Percentiles rank a stretch among this genome's conserved stretches.
Evolutionary conservation across 1,140 invertebrate species (phyloP).

Genomic region (Drosophila takahashii): DNA sequence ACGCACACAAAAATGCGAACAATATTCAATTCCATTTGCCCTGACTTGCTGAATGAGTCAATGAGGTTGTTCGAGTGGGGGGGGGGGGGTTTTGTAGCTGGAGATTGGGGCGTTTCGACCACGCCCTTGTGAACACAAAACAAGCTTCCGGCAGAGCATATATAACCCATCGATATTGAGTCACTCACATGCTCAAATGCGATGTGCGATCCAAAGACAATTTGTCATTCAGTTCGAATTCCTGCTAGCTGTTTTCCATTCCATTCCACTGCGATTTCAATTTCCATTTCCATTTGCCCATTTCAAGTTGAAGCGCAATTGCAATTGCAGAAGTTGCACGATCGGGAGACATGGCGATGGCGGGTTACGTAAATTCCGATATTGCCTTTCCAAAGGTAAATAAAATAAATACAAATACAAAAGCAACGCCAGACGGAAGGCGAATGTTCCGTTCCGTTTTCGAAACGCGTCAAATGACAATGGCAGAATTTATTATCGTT

Average conservation of each 20-base stretch:
- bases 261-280: constrained; percentile 8
- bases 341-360: constrained; percentile 41
- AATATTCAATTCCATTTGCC: constrained; percentile 56
- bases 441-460: constrained; percentile 23
- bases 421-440: constrained; percentile 35
- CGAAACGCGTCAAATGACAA: constrained; percentile 72
- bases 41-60: constrained; percentile 49
- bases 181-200: constrained; percentile 23
- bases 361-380: constrained; percentile 36
- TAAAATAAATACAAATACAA: background rate
- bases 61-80: constrained; percentile 1
- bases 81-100: background rate
- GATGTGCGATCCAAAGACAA: constrained; percentile 22
- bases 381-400: constrained; percentile 30
- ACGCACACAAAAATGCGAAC: constrained; percentile 35
- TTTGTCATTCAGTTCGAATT: constrained; percentile 51
- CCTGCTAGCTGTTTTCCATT: constrained; percentile 9
- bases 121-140: constrained; percentile 38
- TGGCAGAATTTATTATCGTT: constrained; percentile 66
- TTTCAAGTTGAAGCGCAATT: constrained; percentile 36
- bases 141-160: constrained; percentile 44
- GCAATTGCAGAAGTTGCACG: constrained; percentile 29
- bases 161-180: constrained; percentile 32
- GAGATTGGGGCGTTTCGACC: constrained; percentile 3
- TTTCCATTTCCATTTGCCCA: constrained; percentile 15